Percentiles rank a stretch among this genome's conserved stretches.
phyloP scores from a whole-genome alignment of 2,888 invertebrate species.

The Congeria kusceri region DNA sequence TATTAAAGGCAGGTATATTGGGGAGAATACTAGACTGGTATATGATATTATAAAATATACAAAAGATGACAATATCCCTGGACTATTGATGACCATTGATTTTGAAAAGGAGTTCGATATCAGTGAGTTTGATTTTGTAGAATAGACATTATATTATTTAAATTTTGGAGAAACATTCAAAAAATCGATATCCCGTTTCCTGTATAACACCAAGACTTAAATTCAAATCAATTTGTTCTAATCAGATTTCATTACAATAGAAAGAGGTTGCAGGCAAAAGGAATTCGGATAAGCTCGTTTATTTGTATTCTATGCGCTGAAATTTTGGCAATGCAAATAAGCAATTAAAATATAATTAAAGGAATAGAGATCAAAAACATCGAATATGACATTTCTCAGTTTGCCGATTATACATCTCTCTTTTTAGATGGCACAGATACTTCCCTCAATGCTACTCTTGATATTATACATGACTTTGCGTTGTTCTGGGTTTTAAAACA shows the following conservation, averaged over 20 bases:
- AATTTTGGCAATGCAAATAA: neutral
- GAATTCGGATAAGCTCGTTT: slow-evolving; percentile 27
- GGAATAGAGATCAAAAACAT: too few relatives aligned
- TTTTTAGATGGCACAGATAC: too few relatives aligned
- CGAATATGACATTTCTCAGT: too few relatives aligned
- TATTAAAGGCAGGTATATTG: slow-evolving; percentile 49
- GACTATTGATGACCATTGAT: slow-evolving; percentile 40
- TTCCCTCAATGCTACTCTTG: neutral
- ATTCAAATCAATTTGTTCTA: slow-evolving; percentile 13
- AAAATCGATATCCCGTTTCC: slow-evolving; percentile 32
- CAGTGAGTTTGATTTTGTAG: slow-evolving; percentile 32
- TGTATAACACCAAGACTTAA: slow-evolving; percentile 1
- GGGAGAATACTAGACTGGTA: slow-evolving; percentile 56
- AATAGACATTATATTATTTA: slow-evolving; percentile 29
- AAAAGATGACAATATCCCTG: slow-evolving; percentile 50
- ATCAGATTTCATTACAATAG: slow-evolving; percentile 1
- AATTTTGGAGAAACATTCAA: slow-evolving; percentile 35
- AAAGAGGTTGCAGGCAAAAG: slow-evolving; percentile 39
- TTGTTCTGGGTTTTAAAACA: too few relatives aligned
- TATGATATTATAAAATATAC: slow-evolving; percentile 55
- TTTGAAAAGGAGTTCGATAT: slow-evolving; percentile 58
- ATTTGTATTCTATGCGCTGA: slow-evolving; percentile 27
- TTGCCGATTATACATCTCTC: too few relatives aligned
- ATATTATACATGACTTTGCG: neutral
- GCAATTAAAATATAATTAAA: too few relatives aligned